These are phyloP conservation scores for Lucilia cuprina DNA, from an alignment of 1,140 invertebrate species.

Conservation along the genomic window DNA sequence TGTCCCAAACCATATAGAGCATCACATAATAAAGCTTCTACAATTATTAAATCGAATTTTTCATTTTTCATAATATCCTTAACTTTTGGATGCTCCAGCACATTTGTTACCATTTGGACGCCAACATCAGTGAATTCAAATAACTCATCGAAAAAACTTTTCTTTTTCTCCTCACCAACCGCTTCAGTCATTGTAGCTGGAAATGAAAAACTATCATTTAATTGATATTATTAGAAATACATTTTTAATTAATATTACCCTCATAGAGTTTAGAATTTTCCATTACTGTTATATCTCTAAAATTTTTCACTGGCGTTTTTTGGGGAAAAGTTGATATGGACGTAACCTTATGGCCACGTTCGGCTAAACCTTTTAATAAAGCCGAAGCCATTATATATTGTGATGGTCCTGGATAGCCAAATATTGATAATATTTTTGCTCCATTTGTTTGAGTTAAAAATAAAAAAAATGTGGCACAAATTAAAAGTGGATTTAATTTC, in stretches of 20 bases:
- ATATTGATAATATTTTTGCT: conserved; percentile 48
- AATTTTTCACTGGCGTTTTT: conserved; percentile 48
- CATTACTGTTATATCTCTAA: conserved; percentile 50
- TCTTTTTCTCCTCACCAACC: not conserved
- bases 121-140: not conserved
- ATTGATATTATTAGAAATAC: too few species aligned
- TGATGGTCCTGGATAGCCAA: conserved; percentile 52
- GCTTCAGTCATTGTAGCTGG: not conserved
- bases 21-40: conserved; percentile 53
- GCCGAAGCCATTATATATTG: conserved; percentile 53
- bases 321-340: conserved; percentile 62
- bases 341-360: conserved; percentile 64
- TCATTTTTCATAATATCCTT: conserved; percentile 45
- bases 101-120: not conserved
- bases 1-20: conserved; percentile 53
- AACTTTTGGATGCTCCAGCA: conserved; percentile 37
- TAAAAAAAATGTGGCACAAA: too few species aligned
- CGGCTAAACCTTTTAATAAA: conserved; percentile 60
- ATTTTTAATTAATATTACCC: too few species aligned
- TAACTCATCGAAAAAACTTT: not conserved
- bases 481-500: not conserved
- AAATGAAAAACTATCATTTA: not conserved
- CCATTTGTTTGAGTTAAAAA: not conserved
- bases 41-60: conserved; percentile 52
- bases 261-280: not conserved